phyloP scores from a whole-genome alignment of 2,113 vertebrate species.

The Colistium nudipinnis region DNA sequence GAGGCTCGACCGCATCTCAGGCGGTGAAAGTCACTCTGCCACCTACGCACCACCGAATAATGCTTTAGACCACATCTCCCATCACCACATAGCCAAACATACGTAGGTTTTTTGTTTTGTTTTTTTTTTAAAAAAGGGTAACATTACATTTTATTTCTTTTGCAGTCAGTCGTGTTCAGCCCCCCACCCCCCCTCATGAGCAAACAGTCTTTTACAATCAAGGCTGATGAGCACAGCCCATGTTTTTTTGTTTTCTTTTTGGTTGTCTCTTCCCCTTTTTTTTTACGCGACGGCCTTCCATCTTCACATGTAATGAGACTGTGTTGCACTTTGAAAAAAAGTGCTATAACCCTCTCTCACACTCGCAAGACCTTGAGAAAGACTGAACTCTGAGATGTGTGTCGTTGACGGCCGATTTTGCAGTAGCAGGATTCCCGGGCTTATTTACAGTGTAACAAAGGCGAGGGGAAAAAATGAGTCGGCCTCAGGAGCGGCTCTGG shows the following conservation, averaged over 20 bases:
- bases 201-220: constrained; percentile 78
- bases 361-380: constrained; percentile 22
- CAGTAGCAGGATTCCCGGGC: constrained; percentile 34
- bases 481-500: constrained; percentile 86
- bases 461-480: not conserved
- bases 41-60: constrained; percentile 21
- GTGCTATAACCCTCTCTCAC: constrained; percentile 40
- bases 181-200: too few species aligned
- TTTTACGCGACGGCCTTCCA: constrained; percentile 25
- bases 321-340: constrained; percentile 61
- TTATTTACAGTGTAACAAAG: constrained; percentile 64
- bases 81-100: constrained; percentile 34
- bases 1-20: constrained; percentile 49
- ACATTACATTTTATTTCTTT: constrained; percentile 45
- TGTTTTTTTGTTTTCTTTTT: constrained; percentile 72
- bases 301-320: constrained; percentile 34
- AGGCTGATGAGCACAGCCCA: constrained; percentile 67
- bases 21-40: constrained; percentile 57
- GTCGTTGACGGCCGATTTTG: constrained; percentile 40
- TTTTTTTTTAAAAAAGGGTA: constrained; percentile 48
- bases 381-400: constrained; percentile 52
- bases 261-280: constrained; percentile 60
- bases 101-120: not conserved
- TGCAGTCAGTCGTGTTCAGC: constrained; percentile 50
- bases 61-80: constrained; percentile 20